Percentiles rank a stretch among this genome's conserved stretches.
These are phyloP conservation scores for Zelostemma sp. DNA, from an alignment of 1,140 invertebrate genomes.

Conservation along the genomic window DNA sequence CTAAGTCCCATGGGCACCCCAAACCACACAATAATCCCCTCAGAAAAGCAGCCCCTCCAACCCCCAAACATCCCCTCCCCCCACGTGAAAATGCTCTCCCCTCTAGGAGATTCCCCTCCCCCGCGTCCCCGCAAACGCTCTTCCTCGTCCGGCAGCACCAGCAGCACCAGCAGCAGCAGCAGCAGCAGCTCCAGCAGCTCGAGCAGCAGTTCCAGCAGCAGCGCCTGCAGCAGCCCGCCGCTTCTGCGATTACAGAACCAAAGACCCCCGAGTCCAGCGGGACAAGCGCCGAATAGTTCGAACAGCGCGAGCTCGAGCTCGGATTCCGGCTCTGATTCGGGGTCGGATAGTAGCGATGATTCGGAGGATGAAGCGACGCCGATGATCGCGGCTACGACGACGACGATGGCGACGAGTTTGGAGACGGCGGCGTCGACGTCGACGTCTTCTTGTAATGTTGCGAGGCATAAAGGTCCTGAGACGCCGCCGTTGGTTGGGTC, in stretches of 20 bases:
- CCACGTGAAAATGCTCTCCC: slow-evolving; percentile 28
- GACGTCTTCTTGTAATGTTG: slow-evolving; percentile 10
- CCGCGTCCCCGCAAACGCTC: slow-evolving; percentile 42
- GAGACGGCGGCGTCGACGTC: slow-evolving; percentile 11
- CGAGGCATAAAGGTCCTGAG: slow-evolving; percentile 50
- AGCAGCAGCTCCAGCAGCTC: slow-evolving; percentile 14
- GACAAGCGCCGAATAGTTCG: slow-evolving; percentile 58
- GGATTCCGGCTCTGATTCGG: slow-evolving; percentile 70
- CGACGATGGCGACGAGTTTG: slow-evolving; percentile 21
- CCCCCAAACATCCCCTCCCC: slow-evolving; percentile 4
- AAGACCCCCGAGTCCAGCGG: slow-evolving; percentile 60
- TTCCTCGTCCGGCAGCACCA: slow-evolving; percentile 24
- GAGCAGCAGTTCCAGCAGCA: slow-evolving; percentile 15
- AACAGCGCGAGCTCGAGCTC: slow-evolving; percentile 68
- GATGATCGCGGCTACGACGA: too few species aligned
- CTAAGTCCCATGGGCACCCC: slow-evolving; percentile 38
- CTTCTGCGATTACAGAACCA: slow-evolving; percentile 22
- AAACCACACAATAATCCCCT: slow-evolving; percentile 6
- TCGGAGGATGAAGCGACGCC: slow-evolving; percentile 65
- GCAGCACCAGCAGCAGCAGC: slow-evolving; percentile 1
- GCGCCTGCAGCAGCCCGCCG: background rate
- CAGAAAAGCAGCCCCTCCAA: slow-evolving; percentile 38
- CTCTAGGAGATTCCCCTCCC: slow-evolving; percentile 13
- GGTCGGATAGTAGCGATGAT: slow-evolving; percentile 71
- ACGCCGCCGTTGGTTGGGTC: slow-evolving; percentile 63